Percentiles rank a stretch among this genome's conserved stretches.
Evolutionary conservation across 2,797 vertebrate genomes (phyloP).

Genomic region (Urophycis tenuis): DNA sequence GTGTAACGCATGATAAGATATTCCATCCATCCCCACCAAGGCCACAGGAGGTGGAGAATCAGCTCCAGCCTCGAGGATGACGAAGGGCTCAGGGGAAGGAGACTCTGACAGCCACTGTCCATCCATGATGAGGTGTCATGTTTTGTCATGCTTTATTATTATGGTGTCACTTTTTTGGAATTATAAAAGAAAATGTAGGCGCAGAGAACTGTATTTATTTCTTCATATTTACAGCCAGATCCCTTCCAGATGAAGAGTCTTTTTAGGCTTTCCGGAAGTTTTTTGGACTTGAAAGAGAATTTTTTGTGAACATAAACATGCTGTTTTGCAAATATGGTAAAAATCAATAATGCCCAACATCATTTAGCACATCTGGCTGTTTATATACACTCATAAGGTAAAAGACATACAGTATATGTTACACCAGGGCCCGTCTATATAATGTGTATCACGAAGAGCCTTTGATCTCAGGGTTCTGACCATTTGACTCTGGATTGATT

Average conservation of each 20-base stretch:
- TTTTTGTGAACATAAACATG: not conserved
- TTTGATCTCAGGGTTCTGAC: conserved; percentile 1
- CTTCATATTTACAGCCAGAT: not conserved
- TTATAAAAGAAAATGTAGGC: not conserved
- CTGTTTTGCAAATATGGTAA: not conserved
- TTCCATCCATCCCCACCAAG: not conserved
- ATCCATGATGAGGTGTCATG: not conserved
- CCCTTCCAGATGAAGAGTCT: not conserved
- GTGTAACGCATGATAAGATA: not conserved
- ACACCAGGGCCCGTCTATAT: not conserved
- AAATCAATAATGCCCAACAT: not conserved
- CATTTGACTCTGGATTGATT: conserved; percentile 4
- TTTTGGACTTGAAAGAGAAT: not conserved
- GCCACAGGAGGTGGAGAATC: not conserved
- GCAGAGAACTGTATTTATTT: not conserved
- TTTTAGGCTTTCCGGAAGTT: not conserved
- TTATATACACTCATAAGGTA: not conserved
- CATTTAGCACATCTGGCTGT: not conserved
- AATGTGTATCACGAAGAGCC: not conserved
- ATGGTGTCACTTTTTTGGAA: not conserved
- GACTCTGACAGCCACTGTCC: not conserved
- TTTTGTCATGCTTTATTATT: not conserved
- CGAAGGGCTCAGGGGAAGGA: not conserved
- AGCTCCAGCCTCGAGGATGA: not conserved
- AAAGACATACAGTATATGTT: too few species aligned